Evolutionary conservation across 2,888 invertebrate genomes (phyloP).

Genomic region (Chirona hameri): DNA sequence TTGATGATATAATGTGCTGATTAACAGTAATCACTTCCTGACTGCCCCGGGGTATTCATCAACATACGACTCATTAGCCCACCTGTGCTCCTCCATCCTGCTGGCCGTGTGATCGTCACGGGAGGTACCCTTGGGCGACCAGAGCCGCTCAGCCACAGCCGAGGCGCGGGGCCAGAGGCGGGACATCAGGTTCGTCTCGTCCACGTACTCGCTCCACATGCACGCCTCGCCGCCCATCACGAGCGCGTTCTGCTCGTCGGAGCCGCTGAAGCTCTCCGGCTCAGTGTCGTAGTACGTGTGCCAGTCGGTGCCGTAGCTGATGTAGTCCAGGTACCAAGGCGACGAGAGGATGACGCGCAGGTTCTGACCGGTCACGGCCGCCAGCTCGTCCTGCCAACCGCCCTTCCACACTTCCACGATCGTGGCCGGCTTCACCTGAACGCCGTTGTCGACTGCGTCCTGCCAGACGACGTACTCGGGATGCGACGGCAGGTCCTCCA

Average conservation of each 20-base stretch:
- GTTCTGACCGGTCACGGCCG: constrained; percentile 59
- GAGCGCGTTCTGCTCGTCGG: constrained; percentile 55
- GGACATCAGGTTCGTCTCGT: constrained; percentile 58
- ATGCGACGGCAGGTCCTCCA: constrained; percentile 48
- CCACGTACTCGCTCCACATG: constrained; percentile 87
- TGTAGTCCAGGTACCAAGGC: constrained; percentile 83
- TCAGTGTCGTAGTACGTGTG: constrained; percentile 64
- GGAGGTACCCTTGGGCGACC: constrained; percentile 57
- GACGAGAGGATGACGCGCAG: constrained; percentile 68
- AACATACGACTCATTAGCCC: not conserved
- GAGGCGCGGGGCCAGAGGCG: constrained; percentile 79
- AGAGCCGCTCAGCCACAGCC: constrained; percentile 80
- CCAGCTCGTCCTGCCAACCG: constrained; percentile 35
- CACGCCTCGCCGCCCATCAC: constrained; percentile 88
- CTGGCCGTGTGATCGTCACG: constrained; percentile 52
- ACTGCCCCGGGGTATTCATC: not conserved
- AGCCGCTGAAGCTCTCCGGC: constrained; percentile 58
- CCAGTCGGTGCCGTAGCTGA: constrained; percentile 67
- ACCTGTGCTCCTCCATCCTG: constrained; percentile 61
- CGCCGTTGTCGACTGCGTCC: constrained; percentile 78
- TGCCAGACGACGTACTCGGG: constrained; percentile 62
- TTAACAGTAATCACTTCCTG: no score
- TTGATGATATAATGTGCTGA: no score
- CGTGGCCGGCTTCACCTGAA: constrained; percentile 44
- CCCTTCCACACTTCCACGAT: constrained; percentile 55